Conservation (phyloP, 2,113 vertebrate genomes). For the Syngnathoides biaculeatus region DNA sequence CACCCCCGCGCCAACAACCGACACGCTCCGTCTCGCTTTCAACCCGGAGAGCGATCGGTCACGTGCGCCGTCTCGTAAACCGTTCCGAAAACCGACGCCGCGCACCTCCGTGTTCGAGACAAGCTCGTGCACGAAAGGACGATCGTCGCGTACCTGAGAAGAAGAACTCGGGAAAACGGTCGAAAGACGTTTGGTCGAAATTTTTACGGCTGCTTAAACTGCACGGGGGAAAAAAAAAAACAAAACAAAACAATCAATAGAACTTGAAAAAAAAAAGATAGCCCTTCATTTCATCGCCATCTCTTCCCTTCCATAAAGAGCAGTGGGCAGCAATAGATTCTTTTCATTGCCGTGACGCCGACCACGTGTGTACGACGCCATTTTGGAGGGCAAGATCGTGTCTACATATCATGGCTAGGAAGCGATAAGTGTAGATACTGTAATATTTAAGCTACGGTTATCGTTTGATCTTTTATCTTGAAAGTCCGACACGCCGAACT, state of each 20-base stretch:
- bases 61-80: slow-evolving; percentile 12
- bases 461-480: too few relatives aligned
- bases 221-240: too few relatives aligned
- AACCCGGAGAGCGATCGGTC: slow-evolving; percentile 5
- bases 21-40: slow-evolving; percentile 31
- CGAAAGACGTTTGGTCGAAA: background rate
- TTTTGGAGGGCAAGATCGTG: too few relatives aligned
- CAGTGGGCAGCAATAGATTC: background rate
- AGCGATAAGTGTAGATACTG: too few relatives aligned
- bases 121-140: slow-evolving; percentile 29
- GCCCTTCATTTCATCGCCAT: background rate
- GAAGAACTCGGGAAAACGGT: background rate
- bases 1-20: slow-evolving; percentile 30
- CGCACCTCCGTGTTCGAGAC: slow-evolving; percentile 14
- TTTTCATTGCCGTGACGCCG: too few relatives aligned
- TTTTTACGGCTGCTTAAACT: background rate
- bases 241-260: too few relatives aligned
- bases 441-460: too few relatives aligned
- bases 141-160: slow-evolving; percentile 2
- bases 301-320: background rate
- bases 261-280: background rate
- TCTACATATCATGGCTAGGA: too few relatives aligned
- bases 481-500: too few relatives aligned
- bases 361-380: too few relatives aligned
- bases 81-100: slow-evolving; percentile 21